These are phyloP conservation scores for Steinernema scapterisci DNA, from an alignment of 2,888 invertebrate genomes.

Conservation along the genomic window DNA sequence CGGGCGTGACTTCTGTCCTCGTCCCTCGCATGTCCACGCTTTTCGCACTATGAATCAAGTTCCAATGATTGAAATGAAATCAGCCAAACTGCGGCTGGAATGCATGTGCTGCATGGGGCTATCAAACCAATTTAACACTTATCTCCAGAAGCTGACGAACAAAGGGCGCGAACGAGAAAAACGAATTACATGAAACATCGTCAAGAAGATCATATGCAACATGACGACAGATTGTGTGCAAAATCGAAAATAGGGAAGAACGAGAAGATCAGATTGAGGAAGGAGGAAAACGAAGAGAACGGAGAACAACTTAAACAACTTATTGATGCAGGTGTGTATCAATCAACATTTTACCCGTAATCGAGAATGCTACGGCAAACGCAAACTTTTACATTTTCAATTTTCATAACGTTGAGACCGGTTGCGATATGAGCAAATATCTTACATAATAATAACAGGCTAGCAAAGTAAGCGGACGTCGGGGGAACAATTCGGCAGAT, in stretches of 20 bases:
- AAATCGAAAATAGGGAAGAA: too few species aligned
- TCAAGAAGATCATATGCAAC: neutral
- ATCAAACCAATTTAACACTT: constrained; percentile 23
- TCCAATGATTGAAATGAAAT: constrained; percentile 1
- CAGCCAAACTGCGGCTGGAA: neutral
- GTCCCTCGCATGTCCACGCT: neutral
- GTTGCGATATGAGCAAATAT: constrained; percentile 7
- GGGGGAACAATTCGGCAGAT: neutral
- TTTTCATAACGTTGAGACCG: neutral
- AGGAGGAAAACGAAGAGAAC: too few species aligned
- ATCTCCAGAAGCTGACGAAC: constrained; percentile 1
- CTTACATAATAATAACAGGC: constrained; percentile 5
- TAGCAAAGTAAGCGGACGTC: neutral
- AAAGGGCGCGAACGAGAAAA: neutral
- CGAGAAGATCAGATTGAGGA: too few species aligned
- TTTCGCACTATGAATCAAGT: neutral
- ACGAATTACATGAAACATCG: neutral
- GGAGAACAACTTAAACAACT: neutral
- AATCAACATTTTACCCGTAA: constrained; percentile 15
- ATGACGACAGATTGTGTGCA: neutral
- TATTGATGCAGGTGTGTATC: constrained; percentile 6
- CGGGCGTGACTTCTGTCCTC: neutral
- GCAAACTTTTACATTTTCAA: neutral
- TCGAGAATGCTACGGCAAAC: constrained; percentile 14
- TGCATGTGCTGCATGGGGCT: neutral